A percentile compares a stretch with the other conserved stretches of the same genome.
phyloP scores from a whole-genome alignment of 2,888 invertebrate species.

The Polylopha cassiicola region DNA sequence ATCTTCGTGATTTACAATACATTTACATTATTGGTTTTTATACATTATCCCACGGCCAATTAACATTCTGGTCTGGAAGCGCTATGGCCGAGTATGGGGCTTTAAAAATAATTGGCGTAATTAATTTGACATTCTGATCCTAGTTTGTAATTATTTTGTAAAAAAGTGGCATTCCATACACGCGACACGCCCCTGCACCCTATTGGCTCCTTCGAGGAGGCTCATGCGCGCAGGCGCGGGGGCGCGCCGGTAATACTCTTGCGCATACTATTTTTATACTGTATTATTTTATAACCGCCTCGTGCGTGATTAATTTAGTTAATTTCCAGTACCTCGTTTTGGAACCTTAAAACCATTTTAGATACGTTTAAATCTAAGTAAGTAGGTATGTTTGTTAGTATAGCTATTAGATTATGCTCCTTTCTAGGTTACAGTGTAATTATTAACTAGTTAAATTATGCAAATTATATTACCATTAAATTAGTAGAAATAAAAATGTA shows the following conservation, averaged over 20 bases:
- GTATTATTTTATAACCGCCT: constrained; percentile 42
- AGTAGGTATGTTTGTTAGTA: no score
- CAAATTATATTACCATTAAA: no score
- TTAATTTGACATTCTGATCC: constrained; percentile 54
- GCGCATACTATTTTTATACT: constrained; percentile 42
- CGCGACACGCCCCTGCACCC: constrained; percentile 39
- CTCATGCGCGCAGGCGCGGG: constrained; percentile 25
- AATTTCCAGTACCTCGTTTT: constrained; percentile 49
- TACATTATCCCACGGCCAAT: constrained; percentile 33
- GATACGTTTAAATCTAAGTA: no score
- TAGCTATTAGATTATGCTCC: no score
- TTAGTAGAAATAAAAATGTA: no score
- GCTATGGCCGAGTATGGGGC: constrained; percentile 20
- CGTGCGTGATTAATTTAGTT: constrained; percentile 71
- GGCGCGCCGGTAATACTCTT: constrained; percentile 40
- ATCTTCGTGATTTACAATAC: constrained; percentile 2
- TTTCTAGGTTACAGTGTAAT: no score
- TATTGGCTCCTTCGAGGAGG: constrained; percentile 41
- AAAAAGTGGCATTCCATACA: constrained; percentile 45
- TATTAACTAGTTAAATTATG: no score
- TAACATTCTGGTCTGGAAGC: constrained; percentile 39
- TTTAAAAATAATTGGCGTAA: constrained; percentile 53
- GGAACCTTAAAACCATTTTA: no score
- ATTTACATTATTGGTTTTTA: constrained; percentile 14
- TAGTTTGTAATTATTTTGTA: constrained; percentile 49